Conservation (phyloP, 37 sponge, comb jelly and placozoan genomes). For the Mnemiopsis leidyi region DNA sequence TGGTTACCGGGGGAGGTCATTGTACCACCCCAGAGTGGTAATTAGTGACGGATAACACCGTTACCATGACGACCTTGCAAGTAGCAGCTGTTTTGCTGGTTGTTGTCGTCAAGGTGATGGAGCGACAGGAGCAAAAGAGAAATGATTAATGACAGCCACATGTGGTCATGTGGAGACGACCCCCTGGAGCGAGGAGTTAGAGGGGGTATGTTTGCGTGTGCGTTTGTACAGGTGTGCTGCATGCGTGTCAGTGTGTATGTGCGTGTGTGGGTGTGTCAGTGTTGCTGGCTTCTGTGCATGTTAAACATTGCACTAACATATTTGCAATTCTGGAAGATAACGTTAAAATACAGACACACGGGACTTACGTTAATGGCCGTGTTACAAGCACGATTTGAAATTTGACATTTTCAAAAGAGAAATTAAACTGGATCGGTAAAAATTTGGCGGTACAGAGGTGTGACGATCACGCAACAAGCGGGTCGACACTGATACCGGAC, state of each 20-base stretch:
- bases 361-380: no score
- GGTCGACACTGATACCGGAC: background rate
- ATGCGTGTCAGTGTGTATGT: background rate
- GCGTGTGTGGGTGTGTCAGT: background rate
- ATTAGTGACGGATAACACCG: background rate
- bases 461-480: background rate
- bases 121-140: background rate
- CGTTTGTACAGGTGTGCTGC: background rate
- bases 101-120: background rate
- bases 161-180: background rate
- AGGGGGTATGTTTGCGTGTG: background rate
- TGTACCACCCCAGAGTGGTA: background rate
- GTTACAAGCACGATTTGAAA: background rate
- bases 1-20: background rate
- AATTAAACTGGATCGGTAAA: no score
- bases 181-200: background rate
- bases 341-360: no score
- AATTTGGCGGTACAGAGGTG: no score
- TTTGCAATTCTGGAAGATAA: background rate
- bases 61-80: slow-evolving; percentile 19
- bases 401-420: background rate
- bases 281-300: background rate
- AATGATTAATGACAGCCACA: background rate
- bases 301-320: background rate
- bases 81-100: background rate